Evolutionary conservation across 30 jellyfish, hydroid and myxozoan species (phyloP).

Genomic region (Pseudorhiza aurosa): DNA sequence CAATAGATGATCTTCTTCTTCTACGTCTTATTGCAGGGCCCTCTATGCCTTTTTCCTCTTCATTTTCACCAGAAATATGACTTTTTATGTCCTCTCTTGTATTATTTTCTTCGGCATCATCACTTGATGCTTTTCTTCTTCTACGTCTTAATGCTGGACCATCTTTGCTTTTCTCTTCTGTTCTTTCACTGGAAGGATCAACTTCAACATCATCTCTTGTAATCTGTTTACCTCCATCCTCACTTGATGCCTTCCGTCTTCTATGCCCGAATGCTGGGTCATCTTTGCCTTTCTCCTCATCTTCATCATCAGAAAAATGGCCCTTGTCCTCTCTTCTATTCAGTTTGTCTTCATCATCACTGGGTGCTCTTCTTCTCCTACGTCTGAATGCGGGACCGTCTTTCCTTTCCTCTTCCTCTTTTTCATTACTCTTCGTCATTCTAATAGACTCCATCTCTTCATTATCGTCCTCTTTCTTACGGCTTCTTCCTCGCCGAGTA

Average conservation of each 20-base stretch:
- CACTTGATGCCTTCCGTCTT: not conserved
- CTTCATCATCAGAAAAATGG: not conserved
- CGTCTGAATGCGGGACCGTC: not conserved
- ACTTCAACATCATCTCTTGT: not conserved
- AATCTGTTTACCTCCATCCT: not conserved
- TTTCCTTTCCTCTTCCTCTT: not conserved
- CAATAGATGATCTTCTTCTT: not conserved
- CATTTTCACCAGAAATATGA: not conserved
- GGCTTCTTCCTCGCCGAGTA: not conserved
- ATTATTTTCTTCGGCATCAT: too few species aligned
- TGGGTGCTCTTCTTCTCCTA: conserved; percentile 5
- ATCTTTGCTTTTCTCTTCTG: not conserved
- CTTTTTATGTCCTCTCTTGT: not conserved
- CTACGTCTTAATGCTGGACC: not conserved
- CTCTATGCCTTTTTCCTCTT: not conserved
- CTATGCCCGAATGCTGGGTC: not conserved
- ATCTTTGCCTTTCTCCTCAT: not conserved
- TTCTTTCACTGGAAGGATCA: not conserved
- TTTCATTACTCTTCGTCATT: not conserved
- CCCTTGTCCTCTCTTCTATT: not conserved
- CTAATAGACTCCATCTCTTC: not conserved
- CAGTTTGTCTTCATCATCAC: too few species aligned
- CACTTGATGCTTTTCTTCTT: not conserved
- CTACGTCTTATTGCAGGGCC: not conserved
- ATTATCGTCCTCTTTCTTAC: conserved; percentile 3